Evolutionary conservation across 2,113 vertebrate genomes (phyloP).

Genomic region (Nannospalax galili): DNA sequence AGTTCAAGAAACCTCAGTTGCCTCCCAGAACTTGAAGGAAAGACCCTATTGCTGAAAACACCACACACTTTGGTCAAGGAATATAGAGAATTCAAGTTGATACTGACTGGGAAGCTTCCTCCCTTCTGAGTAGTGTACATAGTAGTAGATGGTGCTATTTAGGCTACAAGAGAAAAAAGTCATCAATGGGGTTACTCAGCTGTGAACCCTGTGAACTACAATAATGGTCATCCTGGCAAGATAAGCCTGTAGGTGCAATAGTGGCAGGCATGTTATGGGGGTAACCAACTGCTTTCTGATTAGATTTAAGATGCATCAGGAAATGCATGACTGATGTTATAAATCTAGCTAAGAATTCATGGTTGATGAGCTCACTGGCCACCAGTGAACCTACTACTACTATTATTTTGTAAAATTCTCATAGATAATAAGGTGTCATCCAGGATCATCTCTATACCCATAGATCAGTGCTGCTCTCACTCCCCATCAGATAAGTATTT

Average conservation of each 20-base stretch:
- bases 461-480: background rate
- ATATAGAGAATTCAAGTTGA: background rate
- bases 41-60: background rate
- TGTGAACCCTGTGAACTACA: background rate
- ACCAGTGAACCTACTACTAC: background rate
- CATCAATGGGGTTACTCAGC: background rate
- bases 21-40: background rate
- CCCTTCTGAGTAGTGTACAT: background rate
- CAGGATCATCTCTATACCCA: background rate
- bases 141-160: background rate
- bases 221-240: background rate
- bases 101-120: background rate
- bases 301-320: background rate
- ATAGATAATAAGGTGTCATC: background rate
- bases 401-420: background rate
- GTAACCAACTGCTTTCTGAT: background rate
- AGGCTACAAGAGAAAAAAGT: background rate
- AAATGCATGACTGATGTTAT: background rate
- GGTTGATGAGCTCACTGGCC: background rate
- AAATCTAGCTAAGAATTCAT: too few relatives aligned
- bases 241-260: background rate
- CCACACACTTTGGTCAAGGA: background rate
- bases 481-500: background rate
- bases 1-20: background rate
- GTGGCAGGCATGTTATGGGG: background rate